Percentiles rank a stretch among this genome's conserved stretches.
Evolutionary conservation across 2,888 invertebrate genomes (phyloP).

Genomic region (Nemotelus nigrinus): DNA sequence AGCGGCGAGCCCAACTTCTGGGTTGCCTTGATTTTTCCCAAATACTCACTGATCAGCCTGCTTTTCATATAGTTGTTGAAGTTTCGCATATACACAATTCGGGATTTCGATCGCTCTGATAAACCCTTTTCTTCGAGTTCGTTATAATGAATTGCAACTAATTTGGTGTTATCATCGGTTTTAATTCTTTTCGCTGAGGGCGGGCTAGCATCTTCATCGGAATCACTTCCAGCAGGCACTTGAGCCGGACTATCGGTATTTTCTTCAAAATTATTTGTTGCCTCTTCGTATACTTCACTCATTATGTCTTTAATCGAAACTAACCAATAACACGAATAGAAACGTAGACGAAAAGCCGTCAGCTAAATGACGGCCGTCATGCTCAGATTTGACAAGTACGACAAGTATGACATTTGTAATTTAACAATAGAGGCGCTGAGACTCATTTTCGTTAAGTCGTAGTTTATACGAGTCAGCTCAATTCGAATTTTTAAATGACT

Average conservation of each 20-base stretch:
- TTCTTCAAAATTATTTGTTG: constrained; percentile 2
- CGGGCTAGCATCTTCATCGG: constrained; percentile 58
- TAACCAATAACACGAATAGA: background rate
- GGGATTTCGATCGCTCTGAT: constrained; percentile 82
- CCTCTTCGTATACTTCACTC: constrained; percentile 33
- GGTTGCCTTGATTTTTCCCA: constrained; percentile 71
- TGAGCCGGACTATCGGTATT: constrained; percentile 5
- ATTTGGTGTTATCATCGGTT: constrained; percentile 57
- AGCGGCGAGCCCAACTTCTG: constrained; percentile 75
- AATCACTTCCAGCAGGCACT: background rate
- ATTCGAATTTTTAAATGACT: no score
- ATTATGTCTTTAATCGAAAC: background rate
- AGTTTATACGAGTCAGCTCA: no score
- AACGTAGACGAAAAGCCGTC: no score
- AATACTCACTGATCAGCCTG: constrained; percentile 88
- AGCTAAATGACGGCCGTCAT: no score
- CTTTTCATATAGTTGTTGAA: constrained; percentile 99
- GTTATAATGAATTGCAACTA: constrained; percentile 95
- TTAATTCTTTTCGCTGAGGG: constrained; percentile 17
- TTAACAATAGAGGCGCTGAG: no score
- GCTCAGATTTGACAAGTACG: no score
- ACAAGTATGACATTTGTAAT: no score
- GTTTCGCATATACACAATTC: constrained; percentile 93
- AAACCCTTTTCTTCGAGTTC: constrained; percentile 84
- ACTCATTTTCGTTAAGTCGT: no score